phyloP scores from a whole-genome alignment of 2,888 invertebrate species.

The Eilema caniola region DNA sequence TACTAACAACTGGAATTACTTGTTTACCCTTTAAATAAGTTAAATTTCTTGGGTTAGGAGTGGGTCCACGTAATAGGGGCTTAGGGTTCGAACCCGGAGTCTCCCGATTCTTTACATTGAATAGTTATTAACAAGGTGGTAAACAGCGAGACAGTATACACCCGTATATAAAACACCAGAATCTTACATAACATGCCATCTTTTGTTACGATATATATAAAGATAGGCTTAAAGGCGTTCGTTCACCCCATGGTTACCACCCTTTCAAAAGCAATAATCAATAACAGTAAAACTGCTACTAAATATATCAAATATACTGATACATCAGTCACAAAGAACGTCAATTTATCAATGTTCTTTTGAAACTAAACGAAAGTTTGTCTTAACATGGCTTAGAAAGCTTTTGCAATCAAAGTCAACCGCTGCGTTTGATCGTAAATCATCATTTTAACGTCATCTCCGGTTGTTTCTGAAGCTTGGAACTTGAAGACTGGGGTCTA shows the following conservation, averaged over 20 bases:
- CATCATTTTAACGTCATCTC: background rate
- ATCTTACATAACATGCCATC: background rate
- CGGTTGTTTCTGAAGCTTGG: background rate
- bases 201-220: background rate
- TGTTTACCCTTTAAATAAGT: no score
- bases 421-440: background rate
- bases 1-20: no score
- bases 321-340: background rate
- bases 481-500: background rate
- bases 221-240: background rate
- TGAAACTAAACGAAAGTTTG: conserved; percentile 3
- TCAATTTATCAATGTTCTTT: conserved; percentile 6
- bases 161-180: background rate
- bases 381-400: background rate
- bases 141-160: no score
- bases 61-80: no score
- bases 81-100: no score
- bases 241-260: background rate
- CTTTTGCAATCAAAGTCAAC: background rate
- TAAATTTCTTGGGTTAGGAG: no score
- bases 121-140: no score
- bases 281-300: background rate
- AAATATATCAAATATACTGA: background rate
- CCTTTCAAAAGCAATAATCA: background rate
- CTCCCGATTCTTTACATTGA: no score